Base-by-base conservation (phyloP, 2,113 vertebrate genomes). In the Takifugu bimaculatus region DNA sequence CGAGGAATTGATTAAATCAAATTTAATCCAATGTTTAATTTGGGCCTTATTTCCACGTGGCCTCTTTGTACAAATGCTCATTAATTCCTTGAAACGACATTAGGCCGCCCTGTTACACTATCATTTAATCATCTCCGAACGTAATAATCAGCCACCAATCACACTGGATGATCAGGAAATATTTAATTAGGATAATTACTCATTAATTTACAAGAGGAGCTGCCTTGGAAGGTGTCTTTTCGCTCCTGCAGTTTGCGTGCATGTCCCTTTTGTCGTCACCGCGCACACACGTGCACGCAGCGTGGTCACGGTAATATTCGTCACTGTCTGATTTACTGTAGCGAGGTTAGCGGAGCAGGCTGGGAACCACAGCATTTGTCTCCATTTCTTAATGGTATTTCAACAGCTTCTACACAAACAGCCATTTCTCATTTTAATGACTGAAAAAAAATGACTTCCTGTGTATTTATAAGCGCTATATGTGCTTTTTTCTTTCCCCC, bases 321-420 rank as follows among this genome's bases (percentile, higher is more conserved):
- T 91, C 88, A 89, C 78, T 88, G 86, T 91, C 88, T 92, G 90
- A 88, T 92, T 92, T 91, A 88, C 71, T 78, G 86, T 80, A 49
- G 75, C 57, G 62, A 78, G 75, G 81, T 77, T 80, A 74, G 78
- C 58, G 53, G 74, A 75, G 81, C 78, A 75, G 79, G 74, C 80
- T 54, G 63, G 75, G 65, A 85, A 87, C 76, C 85, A 72, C 87
- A 80, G 85, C 88, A 92, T 92, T 89, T 90, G 83, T 92, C 91
- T 92, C 87, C 85, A 90, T 92, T 89, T 91, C 87, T 85, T 92
- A 91, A 92, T 91, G 88, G 87, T 89, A 75, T 90, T 89, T 92
- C 90, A 90, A 89, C 89, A 90, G 87, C 88, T 83, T 71, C 87
- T 50, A 75, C 84, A 85, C 76, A 88, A 80, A 74, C 72, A 80